phyloP scores from a whole-genome alignment of 1,140 invertebrate genomes.

The Papilio aristodemus region DNA sequence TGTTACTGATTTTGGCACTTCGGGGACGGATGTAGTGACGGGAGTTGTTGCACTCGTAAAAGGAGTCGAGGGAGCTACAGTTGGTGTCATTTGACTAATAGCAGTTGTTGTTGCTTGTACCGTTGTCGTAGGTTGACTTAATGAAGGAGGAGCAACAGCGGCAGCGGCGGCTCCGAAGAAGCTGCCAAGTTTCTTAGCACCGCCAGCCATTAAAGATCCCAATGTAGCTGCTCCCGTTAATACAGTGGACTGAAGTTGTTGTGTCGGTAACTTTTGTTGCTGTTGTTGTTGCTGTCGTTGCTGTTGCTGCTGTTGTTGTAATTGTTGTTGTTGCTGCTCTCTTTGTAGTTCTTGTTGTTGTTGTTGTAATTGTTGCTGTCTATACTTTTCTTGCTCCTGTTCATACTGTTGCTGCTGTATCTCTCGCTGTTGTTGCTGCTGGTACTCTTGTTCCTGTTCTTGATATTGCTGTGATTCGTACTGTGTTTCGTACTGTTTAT shows the following conservation, averaged over 20 bases:
- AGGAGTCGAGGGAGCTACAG: constrained; percentile 69
- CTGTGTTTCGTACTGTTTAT: constrained; percentile 39
- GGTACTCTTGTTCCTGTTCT: constrained; percentile 35
- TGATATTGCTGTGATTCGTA: constrained; percentile 40
- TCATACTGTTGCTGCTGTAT: constrained; percentile 45
- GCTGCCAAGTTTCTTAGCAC: constrained; percentile 77
- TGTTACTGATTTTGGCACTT: constrained; percentile 59
- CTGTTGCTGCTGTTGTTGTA: constrained; percentile 51
- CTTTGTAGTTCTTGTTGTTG: constrained; percentile 46
- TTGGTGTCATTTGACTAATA: constrained; percentile 51
- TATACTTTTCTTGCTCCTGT: constrained; percentile 46
- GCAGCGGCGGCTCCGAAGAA: constrained; percentile 76
- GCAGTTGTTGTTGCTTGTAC: constrained; percentile 45
- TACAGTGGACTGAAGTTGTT: constrained; percentile 69
- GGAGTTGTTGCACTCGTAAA: constrained; percentile 69
- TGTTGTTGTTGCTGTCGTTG: constrained; percentile 60
- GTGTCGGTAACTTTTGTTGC: constrained; percentile 59
- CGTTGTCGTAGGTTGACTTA: constrained; percentile 48
- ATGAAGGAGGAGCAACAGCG: constrained; percentile 59
- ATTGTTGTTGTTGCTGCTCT: constrained; percentile 43
- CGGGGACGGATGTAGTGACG: constrained; percentile 72
- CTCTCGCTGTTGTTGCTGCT: constrained; percentile 41
- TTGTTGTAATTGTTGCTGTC: constrained; percentile 47
- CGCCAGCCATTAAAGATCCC: constrained; percentile 77
- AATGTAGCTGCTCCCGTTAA: constrained; percentile 75